Evolutionary conservation across 2,888 invertebrate genomes (phyloP).

Genomic region (Lithodes maja): DNA sequence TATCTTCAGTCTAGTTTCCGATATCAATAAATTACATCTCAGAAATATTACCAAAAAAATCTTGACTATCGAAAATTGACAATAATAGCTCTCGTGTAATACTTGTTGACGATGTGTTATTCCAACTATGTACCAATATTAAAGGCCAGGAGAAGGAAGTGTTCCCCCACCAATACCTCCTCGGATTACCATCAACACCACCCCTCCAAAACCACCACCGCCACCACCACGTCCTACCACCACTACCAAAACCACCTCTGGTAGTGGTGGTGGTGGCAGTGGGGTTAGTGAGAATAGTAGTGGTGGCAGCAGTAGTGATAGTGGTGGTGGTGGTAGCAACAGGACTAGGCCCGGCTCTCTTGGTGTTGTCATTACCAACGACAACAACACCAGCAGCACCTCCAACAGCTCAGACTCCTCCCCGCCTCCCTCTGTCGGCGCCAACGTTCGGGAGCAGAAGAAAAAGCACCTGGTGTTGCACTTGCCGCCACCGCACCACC

Average conservation of each 20-base stretch:
- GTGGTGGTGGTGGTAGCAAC: not conserved
- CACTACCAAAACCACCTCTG: not conserved
- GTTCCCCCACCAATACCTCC: constrained; percentile 47
- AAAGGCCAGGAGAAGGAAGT: constrained; percentile 31
- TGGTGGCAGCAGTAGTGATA: not conserved
- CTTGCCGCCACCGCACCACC: constrained; percentile 63
- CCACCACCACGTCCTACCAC: constrained; percentile 18
- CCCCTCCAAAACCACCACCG: not conserved
- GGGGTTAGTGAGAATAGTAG: not conserved
- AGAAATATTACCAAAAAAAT: too few species aligned
- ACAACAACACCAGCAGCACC: not conserved
- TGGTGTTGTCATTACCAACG: not conserved
- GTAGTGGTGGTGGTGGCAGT: not conserved
- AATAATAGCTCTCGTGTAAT: too few species aligned
- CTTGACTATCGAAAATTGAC: too few species aligned
- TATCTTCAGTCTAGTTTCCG: too few species aligned
- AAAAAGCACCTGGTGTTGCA: constrained; percentile 66
- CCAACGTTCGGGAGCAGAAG: constrained; percentile 61
- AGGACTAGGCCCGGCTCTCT: not conserved
- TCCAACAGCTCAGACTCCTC: not conserved
- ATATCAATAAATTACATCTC: too few species aligned
- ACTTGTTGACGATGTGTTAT: not conserved
- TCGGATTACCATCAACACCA: constrained; percentile 37
- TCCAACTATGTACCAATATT: constrained; percentile 41
- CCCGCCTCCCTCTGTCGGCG: constrained; percentile 6